Base-by-base conservation (phyloP, 2,797 vertebrate genomes). In the Discoglossus pictus region DNA sequence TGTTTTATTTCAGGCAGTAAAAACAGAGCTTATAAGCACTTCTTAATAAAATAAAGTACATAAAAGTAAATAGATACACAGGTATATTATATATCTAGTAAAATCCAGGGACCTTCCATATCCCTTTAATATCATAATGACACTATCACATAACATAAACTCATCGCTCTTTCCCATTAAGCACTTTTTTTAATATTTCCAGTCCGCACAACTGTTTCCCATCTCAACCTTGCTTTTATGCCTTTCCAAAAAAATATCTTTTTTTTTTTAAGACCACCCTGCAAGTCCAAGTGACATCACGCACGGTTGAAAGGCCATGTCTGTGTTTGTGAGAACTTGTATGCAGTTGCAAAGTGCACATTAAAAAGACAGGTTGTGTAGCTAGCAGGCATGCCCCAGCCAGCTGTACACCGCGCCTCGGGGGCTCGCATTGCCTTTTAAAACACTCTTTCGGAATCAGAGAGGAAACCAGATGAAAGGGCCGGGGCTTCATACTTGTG, bases 401-500 rank as follows among this genome's bases (percentile, higher is more conserved):
- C 80, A 74, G 75, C 73, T 78, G 74, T 75, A 73, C 74, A 66
- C 74, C 72, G 80, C 50, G 78, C 76, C 80, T 81, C 35, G 25
- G 39, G 63, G 76, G 74, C 74, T 61, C 79, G 66, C 72, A 76
- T 82, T 82, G 67, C 68, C 15, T 83, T 88, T 81, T 80, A 79
- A 84, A 83, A 85, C 75, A 74, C 79, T 66, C 64, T 77, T 64
- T 61, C 74, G 73, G 54, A 73, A 68, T 17, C 17, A 38, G 67
- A 51, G 52, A 46, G 77, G 75, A 82, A 77, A 74, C 76, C 73
- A 73, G 82, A 75, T 82, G 82, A 82, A 82, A 86, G 87, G 81
- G 34, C 61, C 60, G 56, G 66, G 73, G 75, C 76, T 75, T 62
- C 73, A 52, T 67, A 76, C 75, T 70, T 80, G 76, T 59, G 74